A percentile compares a stretch with the other conserved stretches of the same genome.
Evolutionary conservation across 2,888 invertebrate genomes (phyloP).

Genomic region (Cosmopolites sordidus): DNA sequence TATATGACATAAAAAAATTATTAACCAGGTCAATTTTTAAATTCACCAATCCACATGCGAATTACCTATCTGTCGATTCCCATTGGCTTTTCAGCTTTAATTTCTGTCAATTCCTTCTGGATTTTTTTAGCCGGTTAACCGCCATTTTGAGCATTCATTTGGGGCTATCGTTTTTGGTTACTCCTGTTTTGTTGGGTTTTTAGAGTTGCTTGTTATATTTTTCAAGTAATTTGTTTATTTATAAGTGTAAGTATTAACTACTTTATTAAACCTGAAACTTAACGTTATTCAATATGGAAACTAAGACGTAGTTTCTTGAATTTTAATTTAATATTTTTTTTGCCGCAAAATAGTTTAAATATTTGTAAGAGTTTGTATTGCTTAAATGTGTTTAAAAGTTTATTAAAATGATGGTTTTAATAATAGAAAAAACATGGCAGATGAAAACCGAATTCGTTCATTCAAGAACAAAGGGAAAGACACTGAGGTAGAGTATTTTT

Average conservation of each 20-base stretch:
- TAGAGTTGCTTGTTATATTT: slow-evolving; percentile 8
- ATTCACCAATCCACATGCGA: background rate
- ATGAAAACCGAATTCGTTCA: slow-evolving; percentile 61
- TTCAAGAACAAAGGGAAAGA: slow-evolving; percentile 79
- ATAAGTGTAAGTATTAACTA: background rate
- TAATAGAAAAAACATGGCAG: slow-evolving; percentile 62
- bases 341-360: too few relatives aligned
- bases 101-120: background rate
- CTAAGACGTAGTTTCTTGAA: background rate
- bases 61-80: background rate
- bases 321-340: too few relatives aligned
- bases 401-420: too few relatives aligned
- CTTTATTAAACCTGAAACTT: too few relatives aligned
- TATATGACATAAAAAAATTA: too few relatives aligned
- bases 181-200: slow-evolving; percentile 2
- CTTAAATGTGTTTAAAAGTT: too few relatives aligned
- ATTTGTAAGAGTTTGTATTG: too few relatives aligned
- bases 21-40: too few relatives aligned
- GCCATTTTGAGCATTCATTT: slow-evolving; percentile 7
- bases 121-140: slow-evolving; percentile 7
- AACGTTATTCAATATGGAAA: too few relatives aligned
- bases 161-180: background rate
- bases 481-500: slow-evolving; percentile 52
- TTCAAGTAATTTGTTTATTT: slow-evolving; percentile 5
- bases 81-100: background rate